phyloP scores from a whole-genome alignment of 2,888 invertebrate genomes.

The Drosophila acutilabella region DNA sequence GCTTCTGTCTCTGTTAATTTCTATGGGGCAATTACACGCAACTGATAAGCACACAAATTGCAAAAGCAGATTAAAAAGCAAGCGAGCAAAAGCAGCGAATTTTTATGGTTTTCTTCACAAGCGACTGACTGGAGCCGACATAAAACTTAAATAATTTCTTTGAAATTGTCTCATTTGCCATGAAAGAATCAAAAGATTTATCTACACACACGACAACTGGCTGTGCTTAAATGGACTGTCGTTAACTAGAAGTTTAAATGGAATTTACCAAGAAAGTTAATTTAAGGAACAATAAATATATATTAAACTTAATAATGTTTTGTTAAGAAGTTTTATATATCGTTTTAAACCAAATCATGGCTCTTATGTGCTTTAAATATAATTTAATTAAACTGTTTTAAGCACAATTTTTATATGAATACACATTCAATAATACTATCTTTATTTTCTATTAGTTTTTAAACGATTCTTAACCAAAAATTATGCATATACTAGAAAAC shows the following conservation, averaged over 20 bases:
- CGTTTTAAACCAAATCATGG: too few relatives aligned
- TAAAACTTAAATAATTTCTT: constrained; percentile 59
- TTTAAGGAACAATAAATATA: too few relatives aligned
- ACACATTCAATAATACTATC: too few relatives aligned
- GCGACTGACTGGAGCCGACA: constrained; percentile 70
- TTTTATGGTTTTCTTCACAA: constrained; percentile 57
- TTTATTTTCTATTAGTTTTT: too few relatives aligned
- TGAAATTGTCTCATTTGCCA: constrained; percentile 36
- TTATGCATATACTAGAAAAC: too few relatives aligned
- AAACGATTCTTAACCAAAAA: too few relatives aligned
- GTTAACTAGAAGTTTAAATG: not conserved
- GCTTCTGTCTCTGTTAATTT: constrained; percentile 74
- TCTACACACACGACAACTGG: constrained; percentile 3
- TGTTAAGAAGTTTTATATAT: too few relatives aligned
- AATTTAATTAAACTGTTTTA: too few relatives aligned
- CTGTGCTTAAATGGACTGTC: not conserved
- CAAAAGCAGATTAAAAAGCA: constrained; percentile 66
- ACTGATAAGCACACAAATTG: constrained; percentile 68
- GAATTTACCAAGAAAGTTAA: too few relatives aligned
- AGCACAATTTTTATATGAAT: too few relatives aligned
- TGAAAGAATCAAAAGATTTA: constrained; percentile 35
- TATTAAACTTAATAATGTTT: too few relatives aligned
- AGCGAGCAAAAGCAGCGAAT: constrained; percentile 16
- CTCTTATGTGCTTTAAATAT: too few relatives aligned
- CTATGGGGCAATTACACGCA: constrained; percentile 79